Evolutionary conservation across 2,113 vertebrate species (phyloP).

Genomic region (Chitala chitala): DNA sequence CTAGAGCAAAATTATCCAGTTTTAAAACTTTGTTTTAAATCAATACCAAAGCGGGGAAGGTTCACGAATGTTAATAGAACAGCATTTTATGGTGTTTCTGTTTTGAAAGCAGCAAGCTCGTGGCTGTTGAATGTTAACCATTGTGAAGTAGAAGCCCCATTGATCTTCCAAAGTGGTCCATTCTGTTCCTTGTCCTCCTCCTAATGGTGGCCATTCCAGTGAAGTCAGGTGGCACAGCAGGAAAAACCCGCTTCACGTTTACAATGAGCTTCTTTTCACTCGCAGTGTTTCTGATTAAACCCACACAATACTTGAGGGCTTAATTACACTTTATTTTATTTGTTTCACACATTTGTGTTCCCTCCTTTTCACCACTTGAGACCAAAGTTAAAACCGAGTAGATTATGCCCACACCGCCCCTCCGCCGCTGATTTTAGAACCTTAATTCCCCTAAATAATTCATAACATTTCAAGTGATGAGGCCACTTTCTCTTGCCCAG

Average conservation of each 20-base stretch:
- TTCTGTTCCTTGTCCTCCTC: background rate
- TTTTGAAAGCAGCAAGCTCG: too few relatives aligned
- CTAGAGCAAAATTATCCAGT: background rate
- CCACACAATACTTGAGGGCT: background rate
- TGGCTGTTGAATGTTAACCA: background rate
- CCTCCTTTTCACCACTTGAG: background rate
- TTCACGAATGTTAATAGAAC: background rate
- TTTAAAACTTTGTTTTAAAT: slow-evolving; percentile 3
- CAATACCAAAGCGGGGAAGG: background rate
- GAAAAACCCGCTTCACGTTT: background rate
- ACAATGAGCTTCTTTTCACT: slow-evolving; percentile 8
- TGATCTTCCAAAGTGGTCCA: background rate
- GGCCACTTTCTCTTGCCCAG: background rate
- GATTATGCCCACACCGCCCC: background rate
- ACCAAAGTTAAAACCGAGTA: background rate
- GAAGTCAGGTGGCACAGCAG: background rate
- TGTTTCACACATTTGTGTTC: background rate
- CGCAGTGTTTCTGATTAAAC: slow-evolving; percentile 14
- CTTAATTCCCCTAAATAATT: slow-evolving; percentile 23
- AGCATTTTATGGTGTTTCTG: background rate
- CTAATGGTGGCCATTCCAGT: background rate
- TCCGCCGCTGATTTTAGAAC: background rate
- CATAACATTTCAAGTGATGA: background rate
- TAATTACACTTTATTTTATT: slow-evolving; percentile 17
- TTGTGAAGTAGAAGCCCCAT: background rate